phyloP scores from a whole-genome alignment of 2,888 invertebrate species.

The Callimorpha dominula region DNA sequence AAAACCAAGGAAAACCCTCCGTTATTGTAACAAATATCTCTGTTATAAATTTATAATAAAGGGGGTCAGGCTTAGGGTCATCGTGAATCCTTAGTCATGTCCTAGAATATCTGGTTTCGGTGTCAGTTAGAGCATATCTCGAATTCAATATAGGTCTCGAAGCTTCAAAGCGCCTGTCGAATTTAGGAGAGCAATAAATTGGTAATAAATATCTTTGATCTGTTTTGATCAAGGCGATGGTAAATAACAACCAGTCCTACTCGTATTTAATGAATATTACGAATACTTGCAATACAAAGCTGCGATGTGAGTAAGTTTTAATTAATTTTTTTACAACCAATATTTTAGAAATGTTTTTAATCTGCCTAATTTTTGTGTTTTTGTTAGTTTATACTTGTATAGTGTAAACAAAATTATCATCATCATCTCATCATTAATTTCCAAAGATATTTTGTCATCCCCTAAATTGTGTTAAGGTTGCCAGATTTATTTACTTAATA shows the following conservation, averaged over 20 bases:
- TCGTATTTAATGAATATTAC: neutral
- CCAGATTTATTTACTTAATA: too few species aligned
- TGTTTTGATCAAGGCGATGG: neutral
- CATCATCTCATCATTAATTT: too few species aligned
- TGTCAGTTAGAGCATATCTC: neutral
- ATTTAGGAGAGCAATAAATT: neutral
- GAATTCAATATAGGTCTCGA: neutral
- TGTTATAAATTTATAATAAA: neutral
- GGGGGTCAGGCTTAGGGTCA: too few species aligned
- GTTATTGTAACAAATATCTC: neutral
- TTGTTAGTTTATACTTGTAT: too few species aligned
- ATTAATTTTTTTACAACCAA: too few species aligned
- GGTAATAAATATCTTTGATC: neutral
- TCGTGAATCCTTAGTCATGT: neutral
- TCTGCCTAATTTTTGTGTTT: too few species aligned
- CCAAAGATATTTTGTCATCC: too few species aligned
- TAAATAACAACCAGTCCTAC: neutral
- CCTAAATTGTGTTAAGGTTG: too few species aligned
- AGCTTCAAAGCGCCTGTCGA: slow-evolving; percentile 9
- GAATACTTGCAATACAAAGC: too few species aligned
- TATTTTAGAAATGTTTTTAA: too few species aligned
- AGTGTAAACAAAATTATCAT: too few species aligned
- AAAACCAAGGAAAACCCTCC: neutral
- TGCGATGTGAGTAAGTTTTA: too few species aligned
- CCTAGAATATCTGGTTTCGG: neutral